Evolutionary conservation across 2,797 vertebrate species (phyloP).

Genomic region (Xerus rutilus): DNA sequence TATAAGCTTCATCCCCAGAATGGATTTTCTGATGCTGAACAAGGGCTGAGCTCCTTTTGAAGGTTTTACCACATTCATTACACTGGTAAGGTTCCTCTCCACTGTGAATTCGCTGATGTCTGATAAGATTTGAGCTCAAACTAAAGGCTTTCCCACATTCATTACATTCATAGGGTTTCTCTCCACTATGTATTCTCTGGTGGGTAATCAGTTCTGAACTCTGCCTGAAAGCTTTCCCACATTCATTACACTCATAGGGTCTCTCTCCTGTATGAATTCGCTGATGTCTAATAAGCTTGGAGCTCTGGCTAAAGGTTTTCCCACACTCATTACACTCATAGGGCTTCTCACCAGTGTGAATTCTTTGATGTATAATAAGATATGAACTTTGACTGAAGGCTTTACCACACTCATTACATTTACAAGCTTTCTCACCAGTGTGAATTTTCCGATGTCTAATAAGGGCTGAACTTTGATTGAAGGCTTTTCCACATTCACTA

Average conservation of each 20-base stretch:
- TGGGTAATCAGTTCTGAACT: conserved; percentile 86
- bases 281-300: conserved; percentile 83
- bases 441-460: conserved; percentile 84
- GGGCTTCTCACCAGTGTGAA: conserved; percentile 84
- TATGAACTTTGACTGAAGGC: conserved; percentile 83
- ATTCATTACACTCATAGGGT: conserved; percentile 82
- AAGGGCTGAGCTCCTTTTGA: conserved; percentile 82
- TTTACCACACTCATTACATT: conserved; percentile 84
- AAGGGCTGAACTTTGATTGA: conserved; percentile 84
- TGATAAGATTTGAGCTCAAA: conserved; percentile 81
- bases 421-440: conserved; percentile 84
- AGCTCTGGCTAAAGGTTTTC: conserved; percentile 83
- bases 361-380: conserved; percentile 84
- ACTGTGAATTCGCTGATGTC: conserved; percentile 83
- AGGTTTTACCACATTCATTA: conserved; percentile 81
- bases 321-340: conserved; percentile 84
- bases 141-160: conserved; percentile 84
- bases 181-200: conserved; percentile 86
- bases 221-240: conserved; percentile 85
- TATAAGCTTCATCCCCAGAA: conserved; percentile 80
- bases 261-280: conserved; percentile 84
- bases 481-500: conserved; percentile 83
- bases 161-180: conserved; percentile 82
- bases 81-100: conserved; percentile 81
- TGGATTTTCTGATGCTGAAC: conserved; percentile 84